Conservation (phyloP, 2,797 vertebrate species). For the Gallinago solitaria region DNA sequence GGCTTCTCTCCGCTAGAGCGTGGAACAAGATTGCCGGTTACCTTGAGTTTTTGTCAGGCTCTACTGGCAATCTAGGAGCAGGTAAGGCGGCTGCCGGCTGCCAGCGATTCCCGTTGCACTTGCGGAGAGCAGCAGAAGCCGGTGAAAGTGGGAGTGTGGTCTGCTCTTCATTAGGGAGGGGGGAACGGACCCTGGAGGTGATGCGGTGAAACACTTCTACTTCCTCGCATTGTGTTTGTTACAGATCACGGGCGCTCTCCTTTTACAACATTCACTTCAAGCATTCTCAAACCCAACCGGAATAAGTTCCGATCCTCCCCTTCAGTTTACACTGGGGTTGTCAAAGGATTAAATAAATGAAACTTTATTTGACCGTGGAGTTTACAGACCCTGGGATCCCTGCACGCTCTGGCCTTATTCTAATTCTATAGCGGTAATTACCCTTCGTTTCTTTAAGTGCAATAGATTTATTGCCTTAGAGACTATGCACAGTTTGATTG, state of each 20-base stretch:
- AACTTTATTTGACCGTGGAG: slow-evolving; percentile 77
- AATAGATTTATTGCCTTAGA: slow-evolving; percentile 83
- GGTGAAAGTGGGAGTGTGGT: slow-evolving; percentile 54
- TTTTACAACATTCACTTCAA: slow-evolving; percentile 56
- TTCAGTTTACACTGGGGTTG: slow-evolving; percentile 69
- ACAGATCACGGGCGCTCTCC: slow-evolving; percentile 28
- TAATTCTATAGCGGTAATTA: slow-evolving; percentile 80
- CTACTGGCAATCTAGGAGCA: slow-evolving; percentile 60
- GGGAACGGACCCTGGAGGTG: slow-evolving; percentile 68
- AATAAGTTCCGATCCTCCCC: slow-evolving; percentile 67
- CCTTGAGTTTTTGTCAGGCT: slow-evolving; percentile 60
- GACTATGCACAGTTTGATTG: slow-evolving; percentile 84
- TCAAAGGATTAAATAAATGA: slow-evolving; percentile 76
- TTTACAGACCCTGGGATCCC: slow-evolving; percentile 71
- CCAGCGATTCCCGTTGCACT: slow-evolving; percentile 51
- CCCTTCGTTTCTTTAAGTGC: slow-evolving; percentile 82
- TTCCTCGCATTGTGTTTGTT: slow-evolving; percentile 54
- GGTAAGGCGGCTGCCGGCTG: slow-evolving; percentile 71
- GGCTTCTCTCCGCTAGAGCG: slow-evolving; percentile 58
- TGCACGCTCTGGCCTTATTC: slow-evolving; percentile 76
- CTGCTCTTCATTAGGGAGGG: slow-evolving; percentile 50
- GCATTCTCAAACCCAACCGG: slow-evolving; percentile 41
- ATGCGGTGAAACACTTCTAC: slow-evolving; percentile 64
- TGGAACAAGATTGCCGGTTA: slow-evolving; percentile 63
- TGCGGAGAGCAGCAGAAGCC: slow-evolving; percentile 37